These are phyloP conservation scores for Entomobrya proxima DNA, from an alignment of 2,888 invertebrate genomes.

Conservation along the genomic window DNA sequence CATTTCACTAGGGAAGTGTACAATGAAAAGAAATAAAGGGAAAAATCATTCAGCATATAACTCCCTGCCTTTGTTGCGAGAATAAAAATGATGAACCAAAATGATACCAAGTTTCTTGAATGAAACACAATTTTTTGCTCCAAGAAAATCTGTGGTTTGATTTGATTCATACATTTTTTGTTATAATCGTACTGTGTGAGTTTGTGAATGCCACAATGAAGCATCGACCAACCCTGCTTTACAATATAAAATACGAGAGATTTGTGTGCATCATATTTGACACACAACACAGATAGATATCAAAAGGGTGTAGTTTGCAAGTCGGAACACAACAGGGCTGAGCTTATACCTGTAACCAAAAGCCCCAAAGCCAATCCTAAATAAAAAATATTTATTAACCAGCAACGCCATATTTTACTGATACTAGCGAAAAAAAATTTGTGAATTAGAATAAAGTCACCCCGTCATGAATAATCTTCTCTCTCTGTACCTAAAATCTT, in stretches of 20 bases:
- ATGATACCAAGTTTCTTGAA: conserved; percentile 31
- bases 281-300: neutral
- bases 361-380: conserved; percentile 23
- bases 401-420: neutral
- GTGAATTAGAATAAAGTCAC: conserved; percentile 6
- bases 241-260: neutral
- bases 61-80: neutral
- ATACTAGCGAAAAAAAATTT: neutral
- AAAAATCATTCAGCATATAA: conserved; percentile 30
- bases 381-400: conserved; percentile 2
- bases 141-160: neutral
- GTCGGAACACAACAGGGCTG: neutral
- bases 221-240: neutral
- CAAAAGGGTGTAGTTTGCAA: conserved; percentile 35
- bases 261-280: neutral
- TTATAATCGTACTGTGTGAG: neutral
- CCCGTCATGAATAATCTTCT: neutral
- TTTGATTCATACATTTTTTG: neutral
- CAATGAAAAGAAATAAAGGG: neutral
- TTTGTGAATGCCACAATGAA: neutral
- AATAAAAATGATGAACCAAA: conserved; percentile 23
- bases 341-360: neutral
- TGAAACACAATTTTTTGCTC: conserved; percentile 22
- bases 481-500: neutral
- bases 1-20: no score